A percentile compares a stretch with the other conserved stretches of the same genome.
Evolutionary conservation across 2,888 invertebrate species (phyloP).

Genomic region (Oxytorus armatus): DNA sequence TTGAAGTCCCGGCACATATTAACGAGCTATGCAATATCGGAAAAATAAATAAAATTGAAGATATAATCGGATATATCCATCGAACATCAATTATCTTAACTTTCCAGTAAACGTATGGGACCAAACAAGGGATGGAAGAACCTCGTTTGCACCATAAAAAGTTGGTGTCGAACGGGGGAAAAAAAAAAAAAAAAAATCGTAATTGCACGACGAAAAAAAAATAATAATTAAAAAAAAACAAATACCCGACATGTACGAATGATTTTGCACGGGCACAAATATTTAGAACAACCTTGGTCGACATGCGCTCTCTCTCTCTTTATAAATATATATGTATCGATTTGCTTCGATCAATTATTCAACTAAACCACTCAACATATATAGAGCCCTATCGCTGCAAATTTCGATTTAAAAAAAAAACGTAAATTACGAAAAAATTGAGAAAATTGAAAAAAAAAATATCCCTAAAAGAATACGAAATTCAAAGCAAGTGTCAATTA

Average conservation of each 20-base stretch:
- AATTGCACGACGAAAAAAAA: neutral
- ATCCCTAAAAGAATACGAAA: neutral
- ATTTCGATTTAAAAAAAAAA: constrained; percentile 1
- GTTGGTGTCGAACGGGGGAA: constrained; percentile 15
- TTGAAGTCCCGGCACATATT: neutral
- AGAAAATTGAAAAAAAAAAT: neutral
- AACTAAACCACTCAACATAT: constrained; percentile 74
- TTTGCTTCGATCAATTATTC: constrained; percentile 79
- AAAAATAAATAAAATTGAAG: constrained; percentile 19
- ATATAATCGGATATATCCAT: constrained; percentile 43
- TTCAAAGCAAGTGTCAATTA: constrained; percentile 15
- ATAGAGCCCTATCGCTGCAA: constrained; percentile 21
- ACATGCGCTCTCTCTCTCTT: constrained; percentile 53
- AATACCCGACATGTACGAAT: neutral
- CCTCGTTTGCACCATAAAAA: constrained; percentile 28
- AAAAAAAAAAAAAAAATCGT: neutral
- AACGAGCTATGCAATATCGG: neutral
- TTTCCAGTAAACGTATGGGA: constrained; percentile 57
- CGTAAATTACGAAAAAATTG: neutral
- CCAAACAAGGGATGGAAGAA: constrained; percentile 45
- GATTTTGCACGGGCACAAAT: constrained; percentile 49
- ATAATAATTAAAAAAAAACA: neutral
- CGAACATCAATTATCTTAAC: constrained; percentile 30
- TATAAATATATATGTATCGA: constrained; percentile 72
- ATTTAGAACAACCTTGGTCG: constrained; percentile 59